These are phyloP conservation scores for Aphis gossypii DNA, from an alignment of 1,140 invertebrate species.

Conservation along the genomic window DNA sequence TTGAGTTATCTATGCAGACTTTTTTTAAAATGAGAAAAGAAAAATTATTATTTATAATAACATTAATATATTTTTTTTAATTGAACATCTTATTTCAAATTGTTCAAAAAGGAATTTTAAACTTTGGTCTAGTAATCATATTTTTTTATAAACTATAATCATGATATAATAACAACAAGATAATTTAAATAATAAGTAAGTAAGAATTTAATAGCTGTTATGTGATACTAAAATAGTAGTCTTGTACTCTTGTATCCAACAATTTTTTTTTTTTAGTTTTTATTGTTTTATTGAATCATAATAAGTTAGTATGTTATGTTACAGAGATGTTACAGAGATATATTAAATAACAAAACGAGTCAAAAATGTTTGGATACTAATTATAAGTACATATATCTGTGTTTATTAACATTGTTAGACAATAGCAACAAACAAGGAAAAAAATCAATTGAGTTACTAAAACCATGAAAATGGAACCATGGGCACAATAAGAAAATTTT, in stretches of 20 bases:
- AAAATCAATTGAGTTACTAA: no score
- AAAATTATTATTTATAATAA: neutral
- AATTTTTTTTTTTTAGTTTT: neutral
- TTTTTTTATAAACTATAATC: neutral
- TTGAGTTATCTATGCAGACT: neutral
- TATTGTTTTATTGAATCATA: neutral
- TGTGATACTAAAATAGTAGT: neutral
- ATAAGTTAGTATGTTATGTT: neutral
- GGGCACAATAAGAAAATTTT: no score
- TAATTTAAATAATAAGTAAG: neutral
- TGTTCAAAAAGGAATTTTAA: neutral
- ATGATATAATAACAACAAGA: neutral
- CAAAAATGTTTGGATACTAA: no score
- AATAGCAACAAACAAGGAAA: no score
- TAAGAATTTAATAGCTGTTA: neutral
- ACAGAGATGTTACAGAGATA: neutral
- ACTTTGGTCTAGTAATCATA: neutral
- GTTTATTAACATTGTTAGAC: no score
- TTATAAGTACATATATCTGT: no score
- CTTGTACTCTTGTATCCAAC: neutral
- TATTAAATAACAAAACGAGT: neutral
- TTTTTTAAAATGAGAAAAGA: neutral
- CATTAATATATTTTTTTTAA: no score
- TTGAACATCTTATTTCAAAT: neutral
- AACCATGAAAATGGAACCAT: no score